Evolutionary conservation across 2,113 vertebrate species (phyloP).

Genomic region (Herpetotheres cachinnans): DNA sequence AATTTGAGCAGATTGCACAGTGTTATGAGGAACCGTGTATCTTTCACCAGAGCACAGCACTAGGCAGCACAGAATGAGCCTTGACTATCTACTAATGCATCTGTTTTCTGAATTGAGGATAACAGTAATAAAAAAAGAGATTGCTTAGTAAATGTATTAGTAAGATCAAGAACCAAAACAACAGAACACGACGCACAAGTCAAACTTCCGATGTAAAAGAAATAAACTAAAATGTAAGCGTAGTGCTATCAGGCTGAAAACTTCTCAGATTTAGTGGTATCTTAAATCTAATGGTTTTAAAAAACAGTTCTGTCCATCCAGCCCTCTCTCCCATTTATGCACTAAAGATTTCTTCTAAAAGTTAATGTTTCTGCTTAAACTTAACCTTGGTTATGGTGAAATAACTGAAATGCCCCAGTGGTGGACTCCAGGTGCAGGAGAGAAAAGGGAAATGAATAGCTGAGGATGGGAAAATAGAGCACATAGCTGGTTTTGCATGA

Average conservation of each 20-base stretch:
- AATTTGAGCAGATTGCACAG: neutral
- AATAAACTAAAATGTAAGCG: neutral
- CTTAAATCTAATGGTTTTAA: neutral
- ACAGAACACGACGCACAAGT: neutral
- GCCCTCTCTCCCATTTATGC: neutral
- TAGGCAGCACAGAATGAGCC: neutral
- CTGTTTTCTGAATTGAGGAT: neutral
- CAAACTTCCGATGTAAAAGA: neutral
- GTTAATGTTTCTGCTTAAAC: neutral
- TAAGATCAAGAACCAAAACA: neutral
- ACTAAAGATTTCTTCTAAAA: neutral
- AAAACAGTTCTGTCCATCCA: neutral
- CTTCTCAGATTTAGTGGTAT: neutral
- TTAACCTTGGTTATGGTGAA: neutral
- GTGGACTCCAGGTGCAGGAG: neutral
- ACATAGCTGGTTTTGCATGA: neutral
- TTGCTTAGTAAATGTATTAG: neutral
- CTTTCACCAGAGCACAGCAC: neutral
- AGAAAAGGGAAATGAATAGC: neutral
- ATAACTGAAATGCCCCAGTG: neutral
- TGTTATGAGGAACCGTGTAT: neutral
- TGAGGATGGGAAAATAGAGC: neutral
- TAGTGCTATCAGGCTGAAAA: neutral
- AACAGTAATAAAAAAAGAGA: neutral
- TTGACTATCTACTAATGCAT: neutral